A percentile compares a stretch with the other conserved stretches of the same genome.
phyloP scores from a whole-genome alignment of 2,113 vertebrate genomes.

The cat (Felis catus) region DNA sequence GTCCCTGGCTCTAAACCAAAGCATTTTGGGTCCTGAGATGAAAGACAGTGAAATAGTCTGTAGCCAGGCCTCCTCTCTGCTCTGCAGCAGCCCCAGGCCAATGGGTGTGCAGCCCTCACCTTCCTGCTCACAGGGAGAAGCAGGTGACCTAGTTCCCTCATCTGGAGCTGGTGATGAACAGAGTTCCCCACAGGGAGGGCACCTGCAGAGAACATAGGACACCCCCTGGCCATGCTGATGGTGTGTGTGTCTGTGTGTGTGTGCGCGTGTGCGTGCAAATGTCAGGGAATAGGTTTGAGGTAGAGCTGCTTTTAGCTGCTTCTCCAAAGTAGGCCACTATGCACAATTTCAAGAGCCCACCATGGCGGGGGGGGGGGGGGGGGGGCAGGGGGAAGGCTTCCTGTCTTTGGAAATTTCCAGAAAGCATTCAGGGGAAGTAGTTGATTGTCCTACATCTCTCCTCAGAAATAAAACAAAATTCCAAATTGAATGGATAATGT shows the following conservation, averaged over 20 bases:
- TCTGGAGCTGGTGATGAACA: neutral
- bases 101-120: neutral
- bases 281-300: neutral
- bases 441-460: neutral
- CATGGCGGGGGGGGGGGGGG: neutral
- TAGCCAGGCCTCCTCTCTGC: neutral
- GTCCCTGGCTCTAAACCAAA: constrained; percentile 12
- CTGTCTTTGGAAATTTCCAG: neutral
- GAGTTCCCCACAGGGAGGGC: neutral
- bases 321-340: constrained; percentile 1
- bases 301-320: neutral
- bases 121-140: neutral
- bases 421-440: neutral
- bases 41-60: neutral
- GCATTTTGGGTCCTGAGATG: constrained; percentile 12
- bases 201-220: neutral
- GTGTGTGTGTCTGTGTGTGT: too few relatives aligned
- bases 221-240: rapidly evolving
- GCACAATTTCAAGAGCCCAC: neutral
- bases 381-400: neutral
- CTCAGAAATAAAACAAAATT: constrained; percentile 31
- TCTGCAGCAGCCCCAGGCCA: neutral
- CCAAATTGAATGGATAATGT: neutral
- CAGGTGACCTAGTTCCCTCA: neutral
- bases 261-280: rapidly evolving